Evolutionary conservation across 35 echinoderm and acorn worm genomes (phyloP).

Genomic region (Patiria miniata): DNA sequence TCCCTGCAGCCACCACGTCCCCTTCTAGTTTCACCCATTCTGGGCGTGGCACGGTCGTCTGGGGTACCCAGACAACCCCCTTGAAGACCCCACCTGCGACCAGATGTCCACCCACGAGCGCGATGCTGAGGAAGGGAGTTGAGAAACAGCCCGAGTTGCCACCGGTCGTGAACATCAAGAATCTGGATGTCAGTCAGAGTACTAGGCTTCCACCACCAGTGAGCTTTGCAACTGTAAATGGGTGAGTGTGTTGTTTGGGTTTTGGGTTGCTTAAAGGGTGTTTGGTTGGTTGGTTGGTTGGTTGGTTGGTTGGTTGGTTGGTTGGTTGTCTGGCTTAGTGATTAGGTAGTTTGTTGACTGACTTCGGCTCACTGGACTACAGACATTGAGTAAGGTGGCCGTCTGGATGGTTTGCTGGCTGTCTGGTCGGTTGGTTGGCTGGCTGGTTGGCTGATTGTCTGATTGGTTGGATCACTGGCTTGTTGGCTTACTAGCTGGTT

Average conservation of each 20-base stretch:
- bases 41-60: conserved; percentile 66
- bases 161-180: conserved; percentile 93
- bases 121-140: background rate
- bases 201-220: conserved; percentile 82
- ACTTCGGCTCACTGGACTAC: too few species aligned
- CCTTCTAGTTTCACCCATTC: conserved; percentile 63
- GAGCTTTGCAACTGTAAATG: conserved; percentile 82
- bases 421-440: too few species aligned
- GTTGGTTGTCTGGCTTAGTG: too few species aligned
- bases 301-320: too few species aligned
- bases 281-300: too few species aligned
- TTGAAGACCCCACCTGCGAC: conserved; percentile 39
- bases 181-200: conserved; percentile 72
- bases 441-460: too few species aligned
- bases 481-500: too few species aligned
- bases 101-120: background rate
- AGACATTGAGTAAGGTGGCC: too few species aligned
- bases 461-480: too few species aligned
- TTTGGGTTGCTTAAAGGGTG: too few species aligned
- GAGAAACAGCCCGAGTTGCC: conserved; percentile 33
- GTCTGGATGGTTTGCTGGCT: too few species aligned
- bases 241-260: conserved; percentile 27
- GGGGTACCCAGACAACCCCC: conserved; percentile 55
- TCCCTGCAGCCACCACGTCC: conserved; percentile 15
- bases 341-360: too few species aligned